Evolutionary conservation across 2,888 invertebrate species (phyloP).

Genomic region (Cataglyphis altisquamis): DNA sequence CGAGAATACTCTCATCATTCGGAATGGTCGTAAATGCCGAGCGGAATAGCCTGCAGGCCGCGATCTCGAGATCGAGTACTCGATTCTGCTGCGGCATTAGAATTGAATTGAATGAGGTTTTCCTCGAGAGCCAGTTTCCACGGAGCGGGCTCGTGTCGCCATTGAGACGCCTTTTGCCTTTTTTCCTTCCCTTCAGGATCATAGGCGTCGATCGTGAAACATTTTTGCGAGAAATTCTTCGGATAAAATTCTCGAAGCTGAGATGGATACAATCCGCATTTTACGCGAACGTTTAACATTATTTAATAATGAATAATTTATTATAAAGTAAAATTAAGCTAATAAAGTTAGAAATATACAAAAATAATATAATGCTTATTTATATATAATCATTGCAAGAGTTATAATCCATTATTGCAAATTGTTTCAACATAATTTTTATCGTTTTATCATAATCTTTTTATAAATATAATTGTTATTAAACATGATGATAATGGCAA

Average conservation of each 20-base stretch:
- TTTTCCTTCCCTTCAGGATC: conserved; percentile 35
- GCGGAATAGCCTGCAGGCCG: conserved; percentile 27
- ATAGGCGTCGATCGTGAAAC: conserved; percentile 24
- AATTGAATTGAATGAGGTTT: conserved; percentile 80
- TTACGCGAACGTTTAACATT: background rate
- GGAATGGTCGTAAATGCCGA: conserved; percentile 56
- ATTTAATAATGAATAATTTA: background rate
- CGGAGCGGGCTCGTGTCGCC: conserved; percentile 57
- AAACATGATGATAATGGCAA: background rate
- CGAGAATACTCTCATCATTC: conserved; percentile 83
- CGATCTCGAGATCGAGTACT: conserved; percentile 70
- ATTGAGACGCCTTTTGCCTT: conserved; percentile 67
- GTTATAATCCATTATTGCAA: background rate
- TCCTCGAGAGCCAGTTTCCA: conserved; percentile 74
- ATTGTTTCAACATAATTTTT: background rate
- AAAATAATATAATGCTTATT: background rate
- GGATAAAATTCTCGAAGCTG: background rate
- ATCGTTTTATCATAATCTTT: background rate
- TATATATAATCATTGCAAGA: background rate
- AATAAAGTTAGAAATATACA: background rate
- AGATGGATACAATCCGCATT: background rate
- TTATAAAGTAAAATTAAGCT: background rate
- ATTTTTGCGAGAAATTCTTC: background rate
- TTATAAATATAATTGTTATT: background rate
- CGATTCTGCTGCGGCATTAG: conserved; percentile 72